Evolutionary conservation across 2,113 vertebrate species (phyloP), one percentile per base, ranked within the genome.

Genomic region (Rousettus leschenaultii): DNA sequence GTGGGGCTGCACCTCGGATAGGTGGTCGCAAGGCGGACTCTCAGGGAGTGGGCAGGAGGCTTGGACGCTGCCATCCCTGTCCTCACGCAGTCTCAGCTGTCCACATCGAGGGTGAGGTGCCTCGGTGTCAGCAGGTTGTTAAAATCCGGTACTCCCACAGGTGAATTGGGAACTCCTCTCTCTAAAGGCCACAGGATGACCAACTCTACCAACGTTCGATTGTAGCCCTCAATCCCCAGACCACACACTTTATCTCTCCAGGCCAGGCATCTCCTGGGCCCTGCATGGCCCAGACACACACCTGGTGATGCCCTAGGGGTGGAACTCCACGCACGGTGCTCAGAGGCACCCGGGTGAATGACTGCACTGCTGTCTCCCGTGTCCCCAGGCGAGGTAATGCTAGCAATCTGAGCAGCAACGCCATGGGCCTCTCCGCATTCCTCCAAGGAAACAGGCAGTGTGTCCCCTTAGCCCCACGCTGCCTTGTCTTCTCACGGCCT

Each of bases 331-430:
- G 1, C 9, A 14, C 1, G 24, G 21, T 63, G 9, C 59, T 55
- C 40, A 21, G 35, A 70, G 33, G 22, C 19, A n/a, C 6, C n/a
- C 14, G 15, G 33, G 24, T 7, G 21, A 57, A 85, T 22, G 40
- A 35, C 40, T 16, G 19, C 18, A 28, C 30, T 1, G 2, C 55
- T 71, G 9, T n/a, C 28, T 61, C 26, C 38, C 0, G 0, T 2
- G 1, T 71, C n/a, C 51, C 15, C 18, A 9, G 24, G 40, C n/a
- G 53, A 51, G 43, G 10, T 35, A 24, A 28, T n/a, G 4, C 26
- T 30, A 15, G 15, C 26, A 3, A 0, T 65, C 40, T 38, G 13
- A 26, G 40, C 35, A 35, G 7, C 51, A 26, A 53, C 15, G 16
- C 15, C 1, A 0, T n/a, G 18, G 19, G 35, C 61, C 38, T 59